These are phyloP conservation scores for Gonatopus flavifemur DNA, from an alignment of 1,140 invertebrate species.

Conservation along the genomic window DNA sequence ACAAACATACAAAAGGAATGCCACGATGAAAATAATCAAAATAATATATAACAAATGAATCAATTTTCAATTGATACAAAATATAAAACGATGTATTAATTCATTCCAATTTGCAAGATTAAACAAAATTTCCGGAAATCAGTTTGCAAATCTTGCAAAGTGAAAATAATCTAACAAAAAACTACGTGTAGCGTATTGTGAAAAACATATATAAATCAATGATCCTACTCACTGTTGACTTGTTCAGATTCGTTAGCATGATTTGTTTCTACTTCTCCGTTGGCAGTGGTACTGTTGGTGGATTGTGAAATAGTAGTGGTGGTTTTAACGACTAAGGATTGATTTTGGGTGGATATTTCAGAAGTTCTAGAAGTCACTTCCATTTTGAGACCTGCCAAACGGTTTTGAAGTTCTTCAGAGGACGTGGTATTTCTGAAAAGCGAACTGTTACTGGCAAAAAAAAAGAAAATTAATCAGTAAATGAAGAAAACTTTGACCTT, in stretches of 20 bases:
- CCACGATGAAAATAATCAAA: constrained; percentile 29
- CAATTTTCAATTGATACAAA: too few species aligned
- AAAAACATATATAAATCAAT: constrained; percentile 4
- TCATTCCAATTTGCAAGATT: too few species aligned
- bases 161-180: too few species aligned
- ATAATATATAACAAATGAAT: constrained; percentile 23
- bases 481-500: too few species aligned
- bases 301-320: constrained; percentile 54
- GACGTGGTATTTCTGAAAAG: constrained; percentile 55
- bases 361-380: constrained; percentile 55
- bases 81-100: too few species aligned
- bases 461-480: constrained; percentile 42
- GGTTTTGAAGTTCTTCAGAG: constrained; percentile 53
- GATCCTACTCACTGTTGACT: constrained; percentile 51
- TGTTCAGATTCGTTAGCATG: constrained; percentile 50
- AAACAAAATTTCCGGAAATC: too few species aligned
- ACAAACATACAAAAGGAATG: constrained; percentile 31
- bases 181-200: too few species aligned
- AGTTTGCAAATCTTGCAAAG: too few species aligned
- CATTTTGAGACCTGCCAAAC: constrained; percentile 56
- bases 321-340: constrained; percentile 53
- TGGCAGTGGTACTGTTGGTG: constrained; percentile 51
- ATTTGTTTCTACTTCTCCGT: constrained; percentile 51
- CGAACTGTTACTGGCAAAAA: constrained; percentile 54
- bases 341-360: constrained; percentile 54